A percentile compares a stretch with the other conserved stretches of the same genome.
Evolutionary conservation across 2,888 invertebrate genomes (phyloP).

Genomic region (Drosophila anomalata): DNA sequence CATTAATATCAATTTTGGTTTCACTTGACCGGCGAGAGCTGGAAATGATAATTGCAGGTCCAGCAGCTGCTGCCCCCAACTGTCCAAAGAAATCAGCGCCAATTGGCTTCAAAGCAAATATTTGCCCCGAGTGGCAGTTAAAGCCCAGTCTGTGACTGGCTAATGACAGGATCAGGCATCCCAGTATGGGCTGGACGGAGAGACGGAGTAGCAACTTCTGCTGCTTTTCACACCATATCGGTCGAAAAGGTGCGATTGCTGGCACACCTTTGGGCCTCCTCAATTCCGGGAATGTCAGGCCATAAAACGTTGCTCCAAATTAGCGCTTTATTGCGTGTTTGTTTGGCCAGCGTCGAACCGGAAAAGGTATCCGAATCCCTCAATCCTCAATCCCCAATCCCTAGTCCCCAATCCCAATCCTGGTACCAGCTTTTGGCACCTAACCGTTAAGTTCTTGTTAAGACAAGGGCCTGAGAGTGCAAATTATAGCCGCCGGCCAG

Average conservation of each 20-base stretch:
- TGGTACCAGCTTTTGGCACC: neutral
- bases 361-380: constrained; percentile 26
- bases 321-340: constrained; percentile 75
- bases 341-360: constrained; percentile 57
- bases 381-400: constrained; percentile 14
- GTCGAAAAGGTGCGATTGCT: constrained; percentile 54
- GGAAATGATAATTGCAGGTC: constrained; percentile 55
- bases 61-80: constrained; percentile 44
- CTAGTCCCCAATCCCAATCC: constrained; percentile 21
- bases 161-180: constrained; percentile 69
- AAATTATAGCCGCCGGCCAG: constrained; percentile 54
- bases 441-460: constrained; percentile 67
- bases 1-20: constrained; percentile 70
- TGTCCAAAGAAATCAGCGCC: constrained; percentile 76
- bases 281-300: constrained; percentile 72
- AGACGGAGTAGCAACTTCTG: constrained; percentile 30
- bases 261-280: constrained; percentile 67
- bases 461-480: constrained; percentile 21
- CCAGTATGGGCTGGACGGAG: neutral
- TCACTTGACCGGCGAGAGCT: constrained; percentile 49
- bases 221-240: constrained; percentile 61
- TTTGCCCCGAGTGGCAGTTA: constrained; percentile 72
- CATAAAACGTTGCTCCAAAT: constrained; percentile 72
- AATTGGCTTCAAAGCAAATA: constrained; percentile 79
- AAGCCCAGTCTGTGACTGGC: constrained; percentile 49